Conservation (phyloP, 2,113 vertebrate genomes). For the Poicephalus meyeri region DNA sequence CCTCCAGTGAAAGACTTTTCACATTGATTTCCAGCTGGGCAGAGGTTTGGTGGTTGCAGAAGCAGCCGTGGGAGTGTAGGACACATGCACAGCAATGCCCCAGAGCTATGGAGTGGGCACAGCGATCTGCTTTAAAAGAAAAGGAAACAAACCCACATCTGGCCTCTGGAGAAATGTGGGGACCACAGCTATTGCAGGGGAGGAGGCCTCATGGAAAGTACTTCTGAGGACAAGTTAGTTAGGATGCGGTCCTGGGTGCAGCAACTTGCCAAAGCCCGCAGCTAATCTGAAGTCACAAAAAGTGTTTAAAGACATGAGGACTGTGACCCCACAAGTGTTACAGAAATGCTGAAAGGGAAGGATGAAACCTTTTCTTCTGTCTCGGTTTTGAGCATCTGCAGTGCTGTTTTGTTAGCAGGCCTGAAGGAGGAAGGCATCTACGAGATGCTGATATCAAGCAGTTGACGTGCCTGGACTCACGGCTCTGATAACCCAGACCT, state of each 20-base stretch:
- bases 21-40: neutral
- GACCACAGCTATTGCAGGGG: neutral
- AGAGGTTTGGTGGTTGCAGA: neutral
- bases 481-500: accelerated
- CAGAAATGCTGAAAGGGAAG: neutral
- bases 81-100: neutral
- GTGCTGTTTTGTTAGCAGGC: neutral
- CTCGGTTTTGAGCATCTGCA: neutral
- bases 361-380: neutral
- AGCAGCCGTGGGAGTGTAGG: neutral
- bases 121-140: neutral
- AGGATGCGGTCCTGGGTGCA: neutral
- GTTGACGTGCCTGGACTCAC: neutral
- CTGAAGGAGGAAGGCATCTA: neutral
- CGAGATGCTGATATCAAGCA: accelerated
- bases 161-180: neutral
- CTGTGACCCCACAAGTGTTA: neutral
- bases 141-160: neutral
- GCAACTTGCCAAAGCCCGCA: accelerated
- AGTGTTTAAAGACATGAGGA: neutral
- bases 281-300: neutral
- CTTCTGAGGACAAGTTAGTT: neutral
- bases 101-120: neutral
- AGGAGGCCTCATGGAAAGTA: neutral
- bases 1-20: neutral